A percentile compares a stretch with the other conserved stretches of the same genome.
Conservation (phyloP, 2,888 invertebrate genomes). For the Microdon myrmicae region DNA sequence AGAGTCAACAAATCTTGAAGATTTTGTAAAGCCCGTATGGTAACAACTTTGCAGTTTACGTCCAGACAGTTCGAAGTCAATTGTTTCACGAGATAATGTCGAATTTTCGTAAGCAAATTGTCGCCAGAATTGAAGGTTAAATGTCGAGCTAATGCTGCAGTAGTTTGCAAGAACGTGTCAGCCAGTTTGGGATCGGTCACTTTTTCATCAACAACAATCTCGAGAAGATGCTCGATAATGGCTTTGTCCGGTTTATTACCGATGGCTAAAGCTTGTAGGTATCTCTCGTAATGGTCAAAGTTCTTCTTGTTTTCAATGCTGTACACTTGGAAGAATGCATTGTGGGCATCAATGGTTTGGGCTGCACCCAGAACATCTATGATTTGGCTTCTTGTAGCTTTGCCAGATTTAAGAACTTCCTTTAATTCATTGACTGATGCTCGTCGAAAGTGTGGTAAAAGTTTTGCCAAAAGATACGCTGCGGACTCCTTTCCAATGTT, state of each 20-base stretch:
- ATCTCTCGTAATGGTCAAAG: constrained; percentile 75
- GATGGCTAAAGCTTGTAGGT: constrained; percentile 78
- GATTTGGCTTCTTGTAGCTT: constrained; percentile 70
- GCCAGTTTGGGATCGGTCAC: constrained; percentile 71
- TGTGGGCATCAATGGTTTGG: constrained; percentile 75
- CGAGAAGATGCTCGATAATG: constrained; percentile 65
- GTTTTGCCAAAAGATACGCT: constrained; percentile 73
- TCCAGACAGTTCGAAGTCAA: constrained; percentile 69
- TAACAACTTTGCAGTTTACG: constrained; percentile 71
- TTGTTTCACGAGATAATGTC: constrained; percentile 61
- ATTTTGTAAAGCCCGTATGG: constrained; percentile 77
- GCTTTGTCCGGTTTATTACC: constrained; percentile 73
- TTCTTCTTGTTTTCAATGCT: constrained; percentile 68
- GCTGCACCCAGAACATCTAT: constrained; percentile 77
- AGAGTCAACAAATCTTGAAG: constrained; percentile 72
- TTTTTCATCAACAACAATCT: constrained; percentile 60
- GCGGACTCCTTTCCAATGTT: constrained; percentile 73
- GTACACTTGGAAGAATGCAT: constrained; percentile 75
- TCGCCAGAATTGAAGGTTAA: constrained; percentile 61
- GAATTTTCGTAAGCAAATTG: constrained; percentile 57
- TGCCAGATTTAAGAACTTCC: constrained; percentile 65
- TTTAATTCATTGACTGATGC: constrained; percentile 70
- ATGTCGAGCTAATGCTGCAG: constrained; percentile 72
- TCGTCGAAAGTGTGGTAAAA: constrained; percentile 72
- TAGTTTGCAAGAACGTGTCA: constrained; percentile 75